These are phyloP conservation scores for Pterophyllum scalare DNA, from an alignment of 2,113 vertebrate genomes.

Conservation along the genomic window DNA sequence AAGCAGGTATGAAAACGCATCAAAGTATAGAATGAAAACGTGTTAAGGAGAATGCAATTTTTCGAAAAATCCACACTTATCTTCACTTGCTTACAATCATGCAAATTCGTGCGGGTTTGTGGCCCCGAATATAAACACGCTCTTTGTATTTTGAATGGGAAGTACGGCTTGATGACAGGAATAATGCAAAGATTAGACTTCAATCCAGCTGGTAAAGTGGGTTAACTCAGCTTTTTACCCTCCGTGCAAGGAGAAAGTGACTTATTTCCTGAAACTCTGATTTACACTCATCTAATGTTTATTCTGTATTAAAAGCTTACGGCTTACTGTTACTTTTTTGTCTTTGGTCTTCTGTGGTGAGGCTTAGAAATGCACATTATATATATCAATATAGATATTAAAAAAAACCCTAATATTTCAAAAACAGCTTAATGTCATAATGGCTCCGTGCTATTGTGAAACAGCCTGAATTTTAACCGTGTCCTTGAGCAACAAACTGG, in stretches of 20 bases:
- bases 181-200: slow-evolving; percentile 11
- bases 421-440: slow-evolving; percentile 33
- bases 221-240: neutral
- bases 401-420: slow-evolving; percentile 20
- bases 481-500: slow-evolving; percentile 38
- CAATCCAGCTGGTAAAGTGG: slow-evolving; percentile 3
- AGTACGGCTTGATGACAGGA: neutral
- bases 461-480: neutral
- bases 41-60: neutral
- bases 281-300: slow-evolving; percentile 1
- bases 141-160: slow-evolving; percentile 2
- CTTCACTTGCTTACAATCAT: neutral
- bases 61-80: neutral
- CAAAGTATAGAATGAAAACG: slow-evolving; percentile 2
- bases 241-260: neutral
- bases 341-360: neutral
- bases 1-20: slow-evolving; percentile 1
- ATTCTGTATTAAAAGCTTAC: neutral
- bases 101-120: slow-evolving; percentile 3
- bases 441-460: neutral
- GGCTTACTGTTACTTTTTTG: neutral
- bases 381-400: slow-evolving; percentile 20
- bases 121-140: neutral
- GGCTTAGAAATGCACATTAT: slow-evolving; percentile 2
- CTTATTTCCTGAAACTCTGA: neutral